Evolutionary conservation across 1,140 invertebrate species (phyloP), one percentile per base, ranked within the genome.

Genomic region (Magallana ariakensis): DNA sequence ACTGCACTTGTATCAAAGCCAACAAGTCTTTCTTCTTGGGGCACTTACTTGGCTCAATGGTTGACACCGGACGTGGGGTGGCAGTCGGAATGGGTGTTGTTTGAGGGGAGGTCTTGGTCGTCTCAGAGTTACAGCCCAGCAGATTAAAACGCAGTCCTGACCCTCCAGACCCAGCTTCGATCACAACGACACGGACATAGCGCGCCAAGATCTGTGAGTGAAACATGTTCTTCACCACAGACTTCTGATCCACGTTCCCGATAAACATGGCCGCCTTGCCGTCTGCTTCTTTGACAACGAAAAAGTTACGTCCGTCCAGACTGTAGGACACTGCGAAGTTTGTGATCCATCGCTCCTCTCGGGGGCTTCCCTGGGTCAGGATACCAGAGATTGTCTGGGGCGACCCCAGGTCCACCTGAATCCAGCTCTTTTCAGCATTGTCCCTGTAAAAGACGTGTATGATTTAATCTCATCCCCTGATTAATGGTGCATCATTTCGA

Each of bases 141-240:
- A 91, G 60, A 80, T 91, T 90, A 54, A 92, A 86, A 46, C 92
- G 85, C 58, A 92, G 26, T 33, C 85, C 92, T 22, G 87, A 80
- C 0, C 91, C 90, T 22, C 16, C 80, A 0, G 87, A 82, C 11
- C 85, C 66, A 84, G 88, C 89, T 13, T 86, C 84, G 1, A 90
- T 46, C 8, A 89, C 89, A 6, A 86, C 62, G 11, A 92, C 85
- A 9, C 89, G 83, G 8, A 92, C 56, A 87, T 87, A 93, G 15
- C 89, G 86, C n/a, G 87, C 87, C 10, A 54, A 87, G 6, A 90
- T 85, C 13, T 85, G 53, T 0, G 81, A 13, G 19, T 62, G 46
- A 19, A 91, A 87, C 9, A 86, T 82, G 53, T 88, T 89, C 33
- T 84, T 89, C 13, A 85, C 80, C 1, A 83, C 55, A 26, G 81